phyloP scores from a whole-genome alignment of 2,888 invertebrate genomes.

The Epirrhoe alternata region DNA sequence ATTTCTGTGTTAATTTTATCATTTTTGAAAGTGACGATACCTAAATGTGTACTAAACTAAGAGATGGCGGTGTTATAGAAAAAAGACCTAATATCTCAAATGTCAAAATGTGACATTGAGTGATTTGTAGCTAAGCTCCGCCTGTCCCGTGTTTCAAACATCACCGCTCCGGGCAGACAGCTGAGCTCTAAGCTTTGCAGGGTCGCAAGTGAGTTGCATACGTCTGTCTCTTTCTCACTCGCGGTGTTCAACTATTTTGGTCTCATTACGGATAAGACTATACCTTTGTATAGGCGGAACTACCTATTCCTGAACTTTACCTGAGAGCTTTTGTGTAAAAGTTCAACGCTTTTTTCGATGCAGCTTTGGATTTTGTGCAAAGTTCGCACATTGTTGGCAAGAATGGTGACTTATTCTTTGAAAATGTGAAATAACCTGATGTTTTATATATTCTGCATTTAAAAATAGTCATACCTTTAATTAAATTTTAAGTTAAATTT shows the following conservation, averaged over 20 bases:
- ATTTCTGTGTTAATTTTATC: conserved; percentile 19
- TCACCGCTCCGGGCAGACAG: conserved; percentile 83
- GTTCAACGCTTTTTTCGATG: conserved; percentile 80
- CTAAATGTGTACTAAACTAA: conserved; percentile 64
- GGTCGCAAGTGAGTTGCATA: conserved; percentile 75
- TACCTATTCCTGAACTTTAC: conserved; percentile 79
- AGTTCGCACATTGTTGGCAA: conserved; percentile 41
- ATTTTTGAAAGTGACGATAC: conserved; percentile 36
- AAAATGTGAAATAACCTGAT: conserved; percentile 8
- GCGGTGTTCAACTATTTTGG: conserved; percentile 55
- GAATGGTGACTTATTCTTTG: conserved; percentile 36
- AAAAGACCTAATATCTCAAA: conserved; percentile 86
- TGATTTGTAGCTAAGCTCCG: conserved; percentile 86
- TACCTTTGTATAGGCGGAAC: conserved; percentile 79
- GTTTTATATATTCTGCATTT: background rate
- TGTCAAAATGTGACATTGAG: conserved; percentile 86
- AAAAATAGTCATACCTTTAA: background rate
- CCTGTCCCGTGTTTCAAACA: conserved; percentile 86
- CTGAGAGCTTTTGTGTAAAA: conserved; percentile 84
- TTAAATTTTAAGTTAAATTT: background rate
- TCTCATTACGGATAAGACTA: conserved; percentile 73
- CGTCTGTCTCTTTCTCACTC: conserved; percentile 69
- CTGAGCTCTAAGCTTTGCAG: conserved; percentile 81
- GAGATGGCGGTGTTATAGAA: conserved; percentile 83
- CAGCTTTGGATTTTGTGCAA: conserved; percentile 71